Base-by-base conservation (phyloP, 2,797 vertebrate genomes). In the Molossus molossus region DNA sequence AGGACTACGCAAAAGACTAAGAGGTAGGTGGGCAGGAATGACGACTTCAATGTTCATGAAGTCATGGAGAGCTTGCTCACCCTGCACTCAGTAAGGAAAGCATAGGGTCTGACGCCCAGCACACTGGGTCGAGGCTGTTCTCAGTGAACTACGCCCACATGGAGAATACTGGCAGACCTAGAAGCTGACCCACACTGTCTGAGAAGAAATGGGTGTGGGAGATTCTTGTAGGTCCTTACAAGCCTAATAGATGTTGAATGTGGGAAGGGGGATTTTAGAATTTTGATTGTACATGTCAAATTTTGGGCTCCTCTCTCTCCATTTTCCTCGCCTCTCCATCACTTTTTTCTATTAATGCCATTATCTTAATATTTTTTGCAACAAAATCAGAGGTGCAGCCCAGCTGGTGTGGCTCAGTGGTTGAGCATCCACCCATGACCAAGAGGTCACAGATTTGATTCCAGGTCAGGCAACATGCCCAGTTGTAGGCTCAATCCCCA, bases 301-400 rank as follows among this genome's bases (percentile, higher is more conserved):
- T 70, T 79, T 57, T 45, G 50, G 75, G 67, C 15, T 72, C 33
- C 23, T 73, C 21, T 92, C 14, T 94, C 65, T 40, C 29, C 6
- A 18, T 67, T 40, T 84, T 53, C 25, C 50, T 62, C 25, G 4
- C 29, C 1, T 87, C 60, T 50, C 48, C 75, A 57, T 64, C 57
- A n/a, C 70, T 76, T 45, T 62, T 89, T 23, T 25, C 80, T 81
- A 45, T 50, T 91, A 69, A 95, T 27, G 40, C 79, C 77, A 94
- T 80, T 87, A 48, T n/a, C 9, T 13, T 87, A 62, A 58, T 87
- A 20, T 81, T 89, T 93, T 89, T 72, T 84, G 45, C 58, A 45
- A 64, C 33, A 83, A 84, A 87, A 90, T 23, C 21, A 83, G 70
- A 67, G 23, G 10, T 0, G 33, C 40, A 45, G 40, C 40, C 40